Base-by-base conservation (phyloP, 2,888 invertebrate species). In the Eupithecia pulchellata region DNA sequence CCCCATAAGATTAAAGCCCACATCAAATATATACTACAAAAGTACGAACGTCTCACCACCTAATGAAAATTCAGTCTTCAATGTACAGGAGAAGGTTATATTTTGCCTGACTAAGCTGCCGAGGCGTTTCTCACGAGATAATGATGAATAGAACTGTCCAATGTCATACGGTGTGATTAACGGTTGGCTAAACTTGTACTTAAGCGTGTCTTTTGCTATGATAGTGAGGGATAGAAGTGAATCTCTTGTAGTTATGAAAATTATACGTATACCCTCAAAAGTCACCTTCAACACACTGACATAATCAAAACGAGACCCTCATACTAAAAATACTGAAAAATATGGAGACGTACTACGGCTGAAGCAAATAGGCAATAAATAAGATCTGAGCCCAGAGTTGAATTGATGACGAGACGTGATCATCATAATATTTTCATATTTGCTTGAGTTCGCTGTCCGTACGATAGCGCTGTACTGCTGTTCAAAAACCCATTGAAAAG, bases 101-200 rank as follows among this genome's bases (percentile, higher is more conserved):
- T 57, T 29, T 57, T 17, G 29, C 5, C 29, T 57, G 29, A 57
- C 29, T 27, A 14, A 57, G 57, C 4, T 8, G 29, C 29, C 8
- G 64, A 55, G 68, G 27, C 64, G 73, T 72, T 71, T 71, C 71
- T 58, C 71, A 72, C 60, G 69, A 68, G 66, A 52, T 71, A 62
- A 47, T 55, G 42, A 62, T 69, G 57, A 60, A 74, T 72, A 68
- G 75, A 78, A 76, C 70, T 76, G 76, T 73, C 71, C 76, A 76
- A 76, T 78, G 78, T 76, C 76, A 78, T 62, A 66, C 60, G 42
- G 69, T 63, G 71, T 75, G 75, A 76, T 74, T 75, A 72, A 74
- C 75, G 76, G 72, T 72, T 75, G 69, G 72, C 17, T 71, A 60
- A 60, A 71, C 67, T 55, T 60, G 67, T 68, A 64, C 71, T 71